A percentile compares a stretch with the other conserved stretches of the same genome.
Conservation (phyloP, 1,140 invertebrate genomes). For the Laupala kohalensis region DNA sequence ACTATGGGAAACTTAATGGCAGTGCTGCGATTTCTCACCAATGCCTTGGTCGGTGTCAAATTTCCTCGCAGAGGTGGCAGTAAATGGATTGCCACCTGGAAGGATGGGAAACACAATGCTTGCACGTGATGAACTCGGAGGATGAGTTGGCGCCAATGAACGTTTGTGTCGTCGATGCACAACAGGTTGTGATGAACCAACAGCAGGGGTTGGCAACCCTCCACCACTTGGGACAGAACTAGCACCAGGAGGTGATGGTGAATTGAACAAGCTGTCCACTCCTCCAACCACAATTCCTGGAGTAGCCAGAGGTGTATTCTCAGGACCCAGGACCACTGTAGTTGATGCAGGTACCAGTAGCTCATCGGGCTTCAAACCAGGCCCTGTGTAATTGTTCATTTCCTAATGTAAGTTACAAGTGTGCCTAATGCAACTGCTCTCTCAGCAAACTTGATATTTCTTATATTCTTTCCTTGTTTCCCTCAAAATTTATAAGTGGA, state of each 20-base stretch:
- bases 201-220: slow-evolving; percentile 27
- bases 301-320: neutral
- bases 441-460: too few species aligned
- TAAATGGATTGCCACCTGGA: slow-evolving; percentile 14
- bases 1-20: too few species aligned
- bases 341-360: neutral
- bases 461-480: too few species aligned
- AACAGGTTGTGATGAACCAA: neutral
- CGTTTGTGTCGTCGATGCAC: slow-evolving; percentile 25
- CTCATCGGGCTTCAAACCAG: neutral
- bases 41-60: slow-evolving; percentile 11
- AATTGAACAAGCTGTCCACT: slow-evolving; percentile 31
- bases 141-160: slow-evolving; percentile 44
- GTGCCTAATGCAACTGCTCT: too few species aligned
- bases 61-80: neutral
- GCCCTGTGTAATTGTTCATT: neutral
- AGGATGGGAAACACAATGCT: slow-evolving; percentile 64
- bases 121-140: slow-evolving; percentile 52
- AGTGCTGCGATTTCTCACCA: neutral
- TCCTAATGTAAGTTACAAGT: too few species aligned
- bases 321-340: neutral
- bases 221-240: neutral
- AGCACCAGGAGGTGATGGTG: slow-evolving; percentile 34
- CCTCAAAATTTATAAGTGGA: too few species aligned
- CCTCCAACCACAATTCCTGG: slow-evolving; percentile 24